Base-by-base conservation (phyloP, 1,140 invertebrate species). In the Micrasema longulum region DNA sequence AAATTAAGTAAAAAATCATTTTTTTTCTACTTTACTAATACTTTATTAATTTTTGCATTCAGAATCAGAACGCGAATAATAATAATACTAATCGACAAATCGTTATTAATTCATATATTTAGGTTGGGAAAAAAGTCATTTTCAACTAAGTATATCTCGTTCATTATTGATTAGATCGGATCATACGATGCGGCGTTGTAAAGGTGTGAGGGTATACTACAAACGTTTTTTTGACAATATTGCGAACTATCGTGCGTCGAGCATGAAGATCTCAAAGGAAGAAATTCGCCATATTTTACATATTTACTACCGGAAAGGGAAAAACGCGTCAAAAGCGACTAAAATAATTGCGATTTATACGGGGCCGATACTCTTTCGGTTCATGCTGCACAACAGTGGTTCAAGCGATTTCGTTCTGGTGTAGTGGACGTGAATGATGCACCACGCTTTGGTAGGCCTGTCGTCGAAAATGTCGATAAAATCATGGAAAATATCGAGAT, bases 71-170 rank as follows among this genome's bases (percentile, higher is more conserved):
- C n/a, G n/a, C n/a, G n/a, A n/a, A n/a, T n/a, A n/a, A n/a, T n/a
- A n/a, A n/a, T n/a, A n/a, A n/a, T n/a, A n/a, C n/a, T n/a, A n/a
- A n/a, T n/a, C n/a, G n/a, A n/a, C n/a, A n/a, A n/a, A n/a, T n/a
- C n/a, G n/a, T n/a, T n/a, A n/a, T n/a, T n/a, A n/a, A n/a, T n/a
- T n/a, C n/a, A n/a, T n/a, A n/a, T n/a, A n/a, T n/a, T n/a, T n/a
- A n/a, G n/a, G n/a, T n/a, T n/a, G n/a, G n/a, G n/a, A n/a, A n/a
- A n/a, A n/a, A n/a, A n/a, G n/a, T n/a, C n/a, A n/a, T 57, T 20
- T 72, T 45, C 31, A 67, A 57, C 38, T 64, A 53, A 43, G 45
- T 52, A 67, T 63, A 18, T 50, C 36, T 41, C 48, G 48, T 23
- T 36, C 16, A 36, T 38, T 23, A 53, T 47, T 16, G 22, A 12